Evolutionary conservation across 1,140 invertebrate species (phyloP).

Genomic region (Sitodiplosis mosellana): DNA sequence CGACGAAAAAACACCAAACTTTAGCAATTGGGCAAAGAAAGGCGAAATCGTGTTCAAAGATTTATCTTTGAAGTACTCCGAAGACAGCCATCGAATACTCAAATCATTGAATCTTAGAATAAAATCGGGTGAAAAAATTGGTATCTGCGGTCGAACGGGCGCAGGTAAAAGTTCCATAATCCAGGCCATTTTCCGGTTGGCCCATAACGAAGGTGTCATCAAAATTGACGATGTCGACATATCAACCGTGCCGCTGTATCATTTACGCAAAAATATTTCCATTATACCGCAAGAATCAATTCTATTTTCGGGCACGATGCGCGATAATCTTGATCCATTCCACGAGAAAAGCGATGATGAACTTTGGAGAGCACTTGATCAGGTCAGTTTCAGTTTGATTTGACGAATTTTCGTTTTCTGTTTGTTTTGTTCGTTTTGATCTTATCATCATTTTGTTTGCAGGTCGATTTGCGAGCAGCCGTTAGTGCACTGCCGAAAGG

Average conservation of each 20-base stretch:
- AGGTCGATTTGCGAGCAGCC: slow-evolving; percentile 31
- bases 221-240: slow-evolving; percentile 38
- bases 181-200: slow-evolving; percentile 40
- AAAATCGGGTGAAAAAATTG: slow-evolving; percentile 42
- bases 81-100: slow-evolving; percentile 32
- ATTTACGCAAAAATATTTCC: slow-evolving; percentile 38
- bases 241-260: slow-evolving; percentile 32
- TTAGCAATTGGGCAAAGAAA: slow-evolving; percentile 35
- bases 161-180: slow-evolving; percentile 48
- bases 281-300: slow-evolving; percentile 58
- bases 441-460: neutral
- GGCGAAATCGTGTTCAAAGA: slow-evolving; percentile 43
- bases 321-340: slow-evolving; percentile 54
- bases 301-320: slow-evolving; percentile 41
- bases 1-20: slow-evolving; percentile 28
- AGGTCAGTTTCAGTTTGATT: slow-evolving; percentile 26
- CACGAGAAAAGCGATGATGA: slow-evolving; percentile 33
- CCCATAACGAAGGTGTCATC: slow-evolving; percentile 28
- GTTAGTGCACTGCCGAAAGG: slow-evolving; percentile 30
- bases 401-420: neutral
- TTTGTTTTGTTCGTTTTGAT: neutral
- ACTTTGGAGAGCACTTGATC: slow-evolving; percentile 53
- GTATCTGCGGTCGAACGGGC: slow-evolving; percentile 47
- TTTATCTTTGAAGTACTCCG: slow-evolving; percentile 34
- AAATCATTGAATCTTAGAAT: slow-evolving; percentile 29